phyloP scores from a whole-genome alignment of 2,113 vertebrate species.

The Bagarius yarrelli region DNA sequence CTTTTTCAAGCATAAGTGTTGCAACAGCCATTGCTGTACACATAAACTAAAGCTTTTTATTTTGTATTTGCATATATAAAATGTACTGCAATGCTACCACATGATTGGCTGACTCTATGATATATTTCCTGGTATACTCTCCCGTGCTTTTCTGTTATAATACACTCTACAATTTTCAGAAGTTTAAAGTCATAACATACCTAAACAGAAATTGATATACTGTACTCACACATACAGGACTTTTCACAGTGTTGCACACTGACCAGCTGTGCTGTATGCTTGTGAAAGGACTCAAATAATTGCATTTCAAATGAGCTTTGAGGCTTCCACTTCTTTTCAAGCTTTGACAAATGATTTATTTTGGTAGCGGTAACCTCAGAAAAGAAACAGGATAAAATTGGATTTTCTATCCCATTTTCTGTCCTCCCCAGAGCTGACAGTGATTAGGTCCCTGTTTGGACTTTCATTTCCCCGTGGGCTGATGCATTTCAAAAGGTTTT shows the following conservation, averaged over 20 bases:
- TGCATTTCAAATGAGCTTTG: constrained; percentile 48
- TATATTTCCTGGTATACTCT: no score
- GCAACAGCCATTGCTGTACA: no score
- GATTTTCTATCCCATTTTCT: constrained; percentile 45
- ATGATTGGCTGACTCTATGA: no score
- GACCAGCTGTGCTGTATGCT: constrained; percentile 20
- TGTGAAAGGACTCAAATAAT: constrained; percentile 47
- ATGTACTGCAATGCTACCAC: no score
- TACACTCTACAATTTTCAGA: not conserved
- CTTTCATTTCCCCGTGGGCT: constrained; percentile 40
- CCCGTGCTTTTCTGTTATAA: no score
- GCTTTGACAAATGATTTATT: constrained; percentile 49
- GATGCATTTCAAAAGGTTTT: constrained; percentile 42
- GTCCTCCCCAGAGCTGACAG: constrained; percentile 32
- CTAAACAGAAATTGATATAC: constrained; percentile 16
- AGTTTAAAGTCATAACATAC: not conserved
- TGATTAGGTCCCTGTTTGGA: constrained; percentile 45
- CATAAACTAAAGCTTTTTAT: no score
- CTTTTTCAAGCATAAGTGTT: no score
- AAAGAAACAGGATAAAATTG: constrained; percentile 44
- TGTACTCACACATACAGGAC: not conserved
- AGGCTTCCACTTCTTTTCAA: constrained; percentile 41
- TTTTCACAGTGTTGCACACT: constrained; percentile 1
- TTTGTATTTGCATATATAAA: no score
- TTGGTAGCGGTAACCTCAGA: constrained; percentile 37